These are phyloP conservation scores for Dendrolimus pini DNA, from an alignment of 2,888 invertebrate species.

Conservation along the genomic window DNA sequence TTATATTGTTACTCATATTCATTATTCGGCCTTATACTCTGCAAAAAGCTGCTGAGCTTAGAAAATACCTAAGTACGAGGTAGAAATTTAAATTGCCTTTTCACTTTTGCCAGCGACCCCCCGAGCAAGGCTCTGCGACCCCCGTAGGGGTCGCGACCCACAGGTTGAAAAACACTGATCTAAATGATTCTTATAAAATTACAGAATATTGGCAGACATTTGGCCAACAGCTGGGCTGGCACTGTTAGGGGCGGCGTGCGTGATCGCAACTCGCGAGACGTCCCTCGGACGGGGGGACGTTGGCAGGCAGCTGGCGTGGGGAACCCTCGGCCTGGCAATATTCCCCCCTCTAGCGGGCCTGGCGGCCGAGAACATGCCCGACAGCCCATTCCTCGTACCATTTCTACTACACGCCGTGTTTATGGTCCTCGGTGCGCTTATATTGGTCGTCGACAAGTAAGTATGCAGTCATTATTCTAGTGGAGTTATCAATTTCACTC, in stretches of 20 bases:
- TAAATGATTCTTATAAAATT: conserved; percentile 5
- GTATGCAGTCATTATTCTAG: conserved; percentile 13
- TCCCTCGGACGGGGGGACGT: conserved; percentile 87
- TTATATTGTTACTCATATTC: no score
- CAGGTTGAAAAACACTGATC: no score
- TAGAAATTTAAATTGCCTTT: no score
- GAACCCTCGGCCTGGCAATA: conserved; percentile 83
- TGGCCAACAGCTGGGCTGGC: conserved; percentile 85
- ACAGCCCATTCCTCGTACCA: conserved; percentile 70
- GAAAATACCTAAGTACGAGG: no score
- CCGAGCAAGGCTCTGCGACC: no score
- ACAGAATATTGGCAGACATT: conserved; percentile 83
- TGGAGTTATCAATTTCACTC: no score
- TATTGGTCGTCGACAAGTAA: conserved; percentile 75
- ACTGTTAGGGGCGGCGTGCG: conserved; percentile 83
- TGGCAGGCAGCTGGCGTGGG: conserved; percentile 85
- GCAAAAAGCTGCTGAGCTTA: no score
- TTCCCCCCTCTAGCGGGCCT: conserved; percentile 79
- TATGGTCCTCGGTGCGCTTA: conserved; percentile 75
- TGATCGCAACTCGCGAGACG: conserved; percentile 89
- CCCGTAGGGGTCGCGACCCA: no score
- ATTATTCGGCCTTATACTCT: no score
- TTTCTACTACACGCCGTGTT: conserved; percentile 76
- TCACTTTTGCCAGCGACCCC: no score
- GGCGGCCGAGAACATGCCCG: conserved; percentile 51